Percentiles rank a stretch among this genome's conserved stretches.
These are phyloP conservation scores for Geodia barretti DNA, from an alignment of 37 sponge, comb jelly and placozoan genomes.

Conservation along the genomic window DNA sequence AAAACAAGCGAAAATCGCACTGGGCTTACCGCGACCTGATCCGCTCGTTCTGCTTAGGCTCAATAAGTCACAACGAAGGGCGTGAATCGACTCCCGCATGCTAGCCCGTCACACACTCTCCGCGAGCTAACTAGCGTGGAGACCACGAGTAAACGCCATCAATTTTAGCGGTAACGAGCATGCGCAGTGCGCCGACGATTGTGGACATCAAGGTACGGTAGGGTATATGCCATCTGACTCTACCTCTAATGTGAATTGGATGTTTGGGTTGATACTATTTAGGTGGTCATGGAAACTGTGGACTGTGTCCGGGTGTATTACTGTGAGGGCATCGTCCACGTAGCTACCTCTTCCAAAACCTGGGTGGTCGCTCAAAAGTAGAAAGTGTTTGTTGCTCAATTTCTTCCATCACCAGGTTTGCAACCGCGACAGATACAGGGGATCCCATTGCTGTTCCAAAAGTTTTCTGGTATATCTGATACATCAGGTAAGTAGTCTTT, in stretches of 20 bases:
- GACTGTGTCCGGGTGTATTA: neutral
- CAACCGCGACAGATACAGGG: slow-evolving; percentile 26
- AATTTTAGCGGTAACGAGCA: no score
- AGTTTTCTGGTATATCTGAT: neutral
- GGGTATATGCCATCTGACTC: slow-evolving; percentile 1
- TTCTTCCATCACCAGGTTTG: slow-evolving; percentile 49
- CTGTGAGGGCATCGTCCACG: slow-evolving; percentile 33
- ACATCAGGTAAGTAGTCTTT: neutral
- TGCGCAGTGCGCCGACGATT: no score
- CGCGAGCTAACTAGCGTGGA: no score
- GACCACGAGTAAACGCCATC: no score
- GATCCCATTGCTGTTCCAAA: slow-evolving; percentile 23
- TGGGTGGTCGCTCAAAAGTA: slow-evolving; percentile 1
- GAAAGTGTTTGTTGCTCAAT: neutral
- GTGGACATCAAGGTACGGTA: neutral
- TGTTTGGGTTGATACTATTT: slow-evolving; percentile 13
- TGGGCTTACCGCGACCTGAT: no score
- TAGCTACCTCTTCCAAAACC: slow-evolving; percentile 50
- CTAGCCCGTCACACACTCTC: no score
- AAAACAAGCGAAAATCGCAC: no score
- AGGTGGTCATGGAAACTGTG: slow-evolving; percentile 20
- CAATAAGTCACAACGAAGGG: no score
- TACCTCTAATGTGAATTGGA: neutral
- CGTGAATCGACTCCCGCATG: no score
- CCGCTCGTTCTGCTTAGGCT: no score